Conservation (phyloP, 2,113 vertebrate species). For the Nothobranchius furzeri region DNA sequence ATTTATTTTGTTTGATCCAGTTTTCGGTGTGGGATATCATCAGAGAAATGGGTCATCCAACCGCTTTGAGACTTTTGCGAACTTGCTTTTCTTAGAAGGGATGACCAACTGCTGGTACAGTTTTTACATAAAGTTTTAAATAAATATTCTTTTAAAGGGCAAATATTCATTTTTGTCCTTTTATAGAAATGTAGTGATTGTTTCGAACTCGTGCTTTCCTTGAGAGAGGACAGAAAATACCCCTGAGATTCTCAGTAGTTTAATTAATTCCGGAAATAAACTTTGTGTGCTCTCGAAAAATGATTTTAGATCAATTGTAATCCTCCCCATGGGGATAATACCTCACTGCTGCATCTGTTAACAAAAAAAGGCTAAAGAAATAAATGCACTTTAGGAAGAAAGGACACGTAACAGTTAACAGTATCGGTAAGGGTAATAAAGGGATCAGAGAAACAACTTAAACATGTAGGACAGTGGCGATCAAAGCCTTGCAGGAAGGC, state of each 20-base stretch:
- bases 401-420: background rate
- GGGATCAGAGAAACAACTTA: background rate
- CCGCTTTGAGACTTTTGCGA: constrained; percentile 20
- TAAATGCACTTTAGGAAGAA: background rate
- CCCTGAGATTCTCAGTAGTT: constrained; percentile 7
- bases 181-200: background rate
- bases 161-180: background rate
- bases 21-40: constrained; percentile 47
- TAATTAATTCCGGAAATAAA: constrained; percentile 10
- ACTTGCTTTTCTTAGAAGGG: constrained; percentile 4
- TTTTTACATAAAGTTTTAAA: too few species aligned
- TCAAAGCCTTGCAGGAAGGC: too few species aligned
- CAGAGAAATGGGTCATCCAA: constrained; percentile 55
- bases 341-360: background rate
- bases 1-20: constrained; percentile 41
- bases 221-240: background rate
- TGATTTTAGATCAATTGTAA: constrained; percentile 16
- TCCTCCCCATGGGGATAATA: background rate
- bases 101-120: background rate
- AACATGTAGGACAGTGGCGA: too few species aligned
- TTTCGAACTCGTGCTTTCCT: background rate
- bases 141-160: background rate
- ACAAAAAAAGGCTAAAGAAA: background rate
- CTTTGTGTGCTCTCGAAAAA: constrained; percentile 8
- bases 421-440: background rate